phyloP scores from a whole-genome alignment of 2,113 vertebrate species.

The Erythrocercus mccallii region DNA sequence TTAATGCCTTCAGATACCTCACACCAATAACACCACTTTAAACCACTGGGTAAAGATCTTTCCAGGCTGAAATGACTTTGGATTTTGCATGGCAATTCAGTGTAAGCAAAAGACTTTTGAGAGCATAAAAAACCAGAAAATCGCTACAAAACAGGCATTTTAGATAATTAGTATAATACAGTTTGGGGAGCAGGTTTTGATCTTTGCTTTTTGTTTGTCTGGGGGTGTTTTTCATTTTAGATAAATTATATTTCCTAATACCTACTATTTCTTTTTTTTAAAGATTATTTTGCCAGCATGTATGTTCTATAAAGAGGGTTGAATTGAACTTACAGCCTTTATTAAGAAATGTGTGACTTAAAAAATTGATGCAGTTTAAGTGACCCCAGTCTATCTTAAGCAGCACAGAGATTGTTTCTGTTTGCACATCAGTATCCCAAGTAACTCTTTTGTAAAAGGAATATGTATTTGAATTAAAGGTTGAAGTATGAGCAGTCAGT shows the following conservation, averaged over 20 bases:
- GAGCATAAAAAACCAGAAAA: not conserved
- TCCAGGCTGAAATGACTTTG: constrained; percentile 1
- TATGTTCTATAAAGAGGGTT: not conserved
- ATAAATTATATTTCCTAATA: not conserved
- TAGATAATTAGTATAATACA: not conserved
- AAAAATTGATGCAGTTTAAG: not conserved
- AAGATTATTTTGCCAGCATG: constrained; percentile 10
- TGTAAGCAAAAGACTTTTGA: constrained; percentile 19
- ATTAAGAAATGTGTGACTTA: not conserved
- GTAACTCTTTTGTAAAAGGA: not conserved
- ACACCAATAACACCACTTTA: not conserved
- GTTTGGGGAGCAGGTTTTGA: not conserved
- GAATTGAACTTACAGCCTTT: not conserved
- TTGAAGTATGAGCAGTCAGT: not conserved
- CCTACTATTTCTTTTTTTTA: not conserved
- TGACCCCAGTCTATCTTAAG: not conserved
- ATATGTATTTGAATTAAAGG: constrained; percentile 1
- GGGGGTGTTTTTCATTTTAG: not conserved
- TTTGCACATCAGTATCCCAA: not conserved
- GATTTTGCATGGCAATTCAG: constrained; percentile 20
- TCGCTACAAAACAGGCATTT: not conserved
- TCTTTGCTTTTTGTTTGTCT: not conserved
- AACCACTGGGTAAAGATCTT: not conserved
- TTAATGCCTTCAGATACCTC: not conserved
- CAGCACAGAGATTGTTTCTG: not conserved